Evolutionary conservation across 2,113 vertebrate species (phyloP), one percentile per base, ranked within the genome.

Genomic region (Tupaia chinensis): DNA sequence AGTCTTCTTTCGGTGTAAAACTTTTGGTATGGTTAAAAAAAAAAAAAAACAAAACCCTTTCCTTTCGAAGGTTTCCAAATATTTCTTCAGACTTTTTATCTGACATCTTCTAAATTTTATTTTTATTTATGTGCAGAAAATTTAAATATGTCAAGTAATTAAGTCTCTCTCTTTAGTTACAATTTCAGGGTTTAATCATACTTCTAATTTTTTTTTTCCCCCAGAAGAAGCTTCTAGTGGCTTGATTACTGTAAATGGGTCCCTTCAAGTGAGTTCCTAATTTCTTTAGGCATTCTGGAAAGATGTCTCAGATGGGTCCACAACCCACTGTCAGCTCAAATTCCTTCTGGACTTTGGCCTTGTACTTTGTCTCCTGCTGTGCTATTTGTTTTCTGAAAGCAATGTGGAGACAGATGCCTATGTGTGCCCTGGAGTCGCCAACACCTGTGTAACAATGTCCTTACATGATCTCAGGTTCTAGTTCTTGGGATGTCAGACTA

Each of bases 161-260:
- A 95, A 32, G 72, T 85, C 25, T 96, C 69, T 82, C 1, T 84
- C 22, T 73, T 88, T 70, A 81, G 87, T 89, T 89, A 83, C 10
- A 92, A 68, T 82, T 89, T 92, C 17, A 82, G 34, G n/a, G n/a
- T 53, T 95, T 89, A 79, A 95, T 91, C 90, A 78, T 9, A 29
- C 65, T 94, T 56, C 84, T 58, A 34, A 32, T 32, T 32, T 32
- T 32, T 32, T 32, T 95, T 93, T 93, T 34, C 78, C 78, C 63
- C 66, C 20, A 16, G 68, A 89, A 95, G 56, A 77, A 91, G 77
- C 58, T 56, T 22, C 81, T 56, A 61, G 23, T 73, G 56, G 14
- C 85, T 86, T 96, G 82, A 95, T 81, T 77, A 87, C 54, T 77
- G 17, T 73, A 58, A 77, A 53, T 32, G n/a, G 7, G 17, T 95